Evolutionary conservation across 2,113 vertebrate genomes (phyloP), one percentile per base, ranked within the genome.

Genomic region (Actenoides hombroni): DNA sequence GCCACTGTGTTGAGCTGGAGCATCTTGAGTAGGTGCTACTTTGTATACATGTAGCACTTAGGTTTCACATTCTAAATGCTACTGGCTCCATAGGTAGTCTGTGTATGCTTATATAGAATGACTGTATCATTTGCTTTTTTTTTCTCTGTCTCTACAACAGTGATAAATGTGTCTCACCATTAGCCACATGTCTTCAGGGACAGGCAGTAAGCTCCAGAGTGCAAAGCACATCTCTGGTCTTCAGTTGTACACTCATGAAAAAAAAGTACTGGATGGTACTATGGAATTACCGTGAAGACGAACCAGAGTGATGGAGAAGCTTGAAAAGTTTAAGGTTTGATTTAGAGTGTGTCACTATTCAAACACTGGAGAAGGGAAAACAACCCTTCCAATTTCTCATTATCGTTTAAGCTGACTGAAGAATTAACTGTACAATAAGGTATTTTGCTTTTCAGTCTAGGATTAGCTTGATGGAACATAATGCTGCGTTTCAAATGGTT

Each of bases 71-170:
- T 59, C 46, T 33, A 13, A 56, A 26, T 23, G 25, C 67, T 95
- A 26, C 75, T 90, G 57, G 28, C 11, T 40, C 46, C 29, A 4
- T 33, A 13, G 0, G 0, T 31, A 35, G n/a, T 18, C 80, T 56
- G 24, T 7, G 25, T 16, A 7, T 67, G 63, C 33, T 73, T 46
- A 2, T 35, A 11, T 9, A 54, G 61, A 48, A 13, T 33, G 39
- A 70, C 16, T 78, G 16, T 35, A 7, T 33, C 13, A 11, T 46
- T 67, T 74, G 19, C 11, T 40, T 61, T 51, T 29, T 56, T 31
- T 15, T 35, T 74, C 57, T 61, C 53, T 82, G 53, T 40, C 75
- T 44, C 49, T 63, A 4, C 42, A 91, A 15, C 46, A 20, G 53
- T 31, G 37, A 64, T 28, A 83, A 64, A 39, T 33, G 10, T 57